Percentiles rank a stretch among this genome's conserved stretches.
phyloP scores from a whole-genome alignment of 2,888 invertebrate genomes.

The Gari tellinella region DNA sequence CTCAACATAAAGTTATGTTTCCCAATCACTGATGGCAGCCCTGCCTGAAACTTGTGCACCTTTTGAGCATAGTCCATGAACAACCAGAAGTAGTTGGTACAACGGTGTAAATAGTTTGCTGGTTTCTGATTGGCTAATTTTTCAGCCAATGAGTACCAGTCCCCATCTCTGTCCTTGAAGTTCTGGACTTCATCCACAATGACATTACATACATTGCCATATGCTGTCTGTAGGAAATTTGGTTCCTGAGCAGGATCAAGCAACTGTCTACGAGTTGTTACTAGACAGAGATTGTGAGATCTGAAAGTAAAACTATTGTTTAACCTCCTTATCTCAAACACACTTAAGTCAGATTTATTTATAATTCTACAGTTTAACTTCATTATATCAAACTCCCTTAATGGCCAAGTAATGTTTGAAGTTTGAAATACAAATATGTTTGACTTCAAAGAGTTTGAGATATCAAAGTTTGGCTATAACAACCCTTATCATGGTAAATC shows the following conservation, averaged over 20 bases:
- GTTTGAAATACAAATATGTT: too few species aligned
- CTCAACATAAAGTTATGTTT: slow-evolving; percentile 78
- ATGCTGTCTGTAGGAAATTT: slow-evolving; percentile 35
- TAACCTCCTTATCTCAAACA: too few species aligned
- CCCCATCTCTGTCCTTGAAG: slow-evolving; percentile 78
- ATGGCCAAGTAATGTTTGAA: too few species aligned
- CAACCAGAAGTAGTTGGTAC: slow-evolving; percentile 73
- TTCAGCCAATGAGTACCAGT: slow-evolving; percentile 72
- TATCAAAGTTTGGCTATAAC: too few species aligned
- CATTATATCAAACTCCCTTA: too few species aligned
- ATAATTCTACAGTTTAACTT: too few species aligned
- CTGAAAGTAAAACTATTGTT: slow-evolving; percentile 53
- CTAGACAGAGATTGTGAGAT: slow-evolving; percentile 67
- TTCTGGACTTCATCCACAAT: slow-evolving; percentile 77
- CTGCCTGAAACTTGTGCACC: slow-evolving; percentile 77
- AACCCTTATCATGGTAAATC: too few species aligned
- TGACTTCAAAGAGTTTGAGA: too few species aligned
- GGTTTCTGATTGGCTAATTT: slow-evolving; percentile 62
- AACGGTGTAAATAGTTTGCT: slow-evolving; percentile 31
- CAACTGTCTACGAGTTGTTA: slow-evolving; percentile 66
- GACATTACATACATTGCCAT: slow-evolving; percentile 66
- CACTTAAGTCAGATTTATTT: too few species aligned
- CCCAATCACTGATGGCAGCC: slow-evolving; percentile 73
- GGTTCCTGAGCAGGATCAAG: slow-evolving; percentile 50
- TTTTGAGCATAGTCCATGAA: slow-evolving; percentile 79